phyloP scores from a whole-genome alignment of 2,113 vertebrate species.

The Dromiciops gliroides region DNA sequence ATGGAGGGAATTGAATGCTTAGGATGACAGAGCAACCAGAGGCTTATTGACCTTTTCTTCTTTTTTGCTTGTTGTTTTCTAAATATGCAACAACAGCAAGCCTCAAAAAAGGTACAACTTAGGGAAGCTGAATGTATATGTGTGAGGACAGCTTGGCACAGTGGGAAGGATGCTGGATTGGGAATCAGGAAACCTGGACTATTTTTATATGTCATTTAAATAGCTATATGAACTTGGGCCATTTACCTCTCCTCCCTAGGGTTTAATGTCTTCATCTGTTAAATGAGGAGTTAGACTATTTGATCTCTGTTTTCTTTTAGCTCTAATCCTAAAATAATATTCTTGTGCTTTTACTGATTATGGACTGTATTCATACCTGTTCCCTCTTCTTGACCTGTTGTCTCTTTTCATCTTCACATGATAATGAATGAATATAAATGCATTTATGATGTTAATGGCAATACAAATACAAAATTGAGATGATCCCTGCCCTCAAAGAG shows the following conservation, averaged over 20 bases:
- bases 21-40: constrained; percentile 52
- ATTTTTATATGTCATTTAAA: background rate
- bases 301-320: background rate
- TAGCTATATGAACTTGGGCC: background rate
- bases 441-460: background rate
- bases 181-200: background rate
- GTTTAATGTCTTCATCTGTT: background rate
- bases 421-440: background rate
- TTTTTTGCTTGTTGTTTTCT: background rate
- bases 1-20: constrained; percentile 61
- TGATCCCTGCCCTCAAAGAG: background rate
- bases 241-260: background rate
- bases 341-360: background rate
- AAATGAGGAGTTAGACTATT: background rate
- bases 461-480: background rate
- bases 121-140: constrained; percentile 32
- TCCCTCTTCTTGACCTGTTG: background rate
- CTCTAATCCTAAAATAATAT: background rate
- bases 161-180: background rate
- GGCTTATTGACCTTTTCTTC: background rate
- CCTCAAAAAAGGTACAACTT: constrained; percentile 59
- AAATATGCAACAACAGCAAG: background rate
- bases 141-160: background rate
- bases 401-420: background rate
- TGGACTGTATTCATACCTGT: background rate